phyloP scores from a whole-genome alignment of 2,888 invertebrate genomes.

The Bombyx huttoni region DNA sequence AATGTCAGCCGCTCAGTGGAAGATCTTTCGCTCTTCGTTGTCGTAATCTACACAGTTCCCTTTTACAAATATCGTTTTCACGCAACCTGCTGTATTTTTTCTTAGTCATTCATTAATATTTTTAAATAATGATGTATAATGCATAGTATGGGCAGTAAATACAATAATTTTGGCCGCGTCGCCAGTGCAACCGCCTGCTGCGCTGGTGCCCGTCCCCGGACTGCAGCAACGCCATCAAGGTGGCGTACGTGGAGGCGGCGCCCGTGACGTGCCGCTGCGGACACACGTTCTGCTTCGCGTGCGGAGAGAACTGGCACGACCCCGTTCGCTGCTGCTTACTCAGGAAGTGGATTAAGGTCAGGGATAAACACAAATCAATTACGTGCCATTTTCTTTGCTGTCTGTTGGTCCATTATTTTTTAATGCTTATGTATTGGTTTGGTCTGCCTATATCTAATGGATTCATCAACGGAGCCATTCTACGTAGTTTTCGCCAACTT shows the following conservation, averaged over 20 bases:
- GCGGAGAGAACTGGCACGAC: slow-evolving; percentile 98
- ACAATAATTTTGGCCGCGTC: slow-evolving; percentile 7
- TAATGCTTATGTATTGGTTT: not conserved
- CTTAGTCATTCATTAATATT: too few species aligned
- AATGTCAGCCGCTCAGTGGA: too few species aligned
- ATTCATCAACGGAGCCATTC: not conserved
- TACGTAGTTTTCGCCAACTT: not conserved
- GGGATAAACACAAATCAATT: not conserved
- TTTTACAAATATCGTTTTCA: too few species aligned
- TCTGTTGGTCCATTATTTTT: too few species aligned
- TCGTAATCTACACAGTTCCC: too few species aligned
- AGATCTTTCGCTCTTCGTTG: too few species aligned
- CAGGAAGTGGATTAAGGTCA: slow-evolving; percentile 93
- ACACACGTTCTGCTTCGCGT: slow-evolving; percentile 95
- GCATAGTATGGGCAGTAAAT: too few species aligned
- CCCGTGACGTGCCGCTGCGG: slow-evolving; percentile 94
- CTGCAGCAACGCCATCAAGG: slow-evolving; percentile 95
- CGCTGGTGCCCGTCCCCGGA: slow-evolving; percentile 99
- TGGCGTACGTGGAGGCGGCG: slow-evolving; percentile 90
- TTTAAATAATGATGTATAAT: too few species aligned
- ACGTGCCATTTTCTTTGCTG: not conserved
- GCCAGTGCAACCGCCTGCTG: slow-evolving; percentile 92
- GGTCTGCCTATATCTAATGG: too few species aligned
- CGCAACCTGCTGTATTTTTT: too few species aligned
- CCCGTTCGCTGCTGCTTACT: slow-evolving; percentile 95